A percentile compares a stretch with the other conserved stretches of the same genome.
phyloP scores from a whole-genome alignment of 2,797 vertebrate genomes.

The Epinephelus awoara region DNA sequence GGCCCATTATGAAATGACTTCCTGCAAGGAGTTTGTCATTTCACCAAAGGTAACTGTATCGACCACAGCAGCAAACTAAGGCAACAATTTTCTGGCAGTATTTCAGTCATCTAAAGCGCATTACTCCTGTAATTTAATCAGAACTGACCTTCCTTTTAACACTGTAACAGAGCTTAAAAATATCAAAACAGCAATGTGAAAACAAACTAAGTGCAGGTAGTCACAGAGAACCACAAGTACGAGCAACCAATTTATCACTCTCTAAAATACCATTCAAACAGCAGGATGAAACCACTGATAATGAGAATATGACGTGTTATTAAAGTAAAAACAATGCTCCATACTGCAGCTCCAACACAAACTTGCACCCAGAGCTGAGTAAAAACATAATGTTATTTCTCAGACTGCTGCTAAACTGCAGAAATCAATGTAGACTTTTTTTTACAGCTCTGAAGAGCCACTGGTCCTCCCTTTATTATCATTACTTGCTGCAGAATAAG shows the following conservation, averaged over 20 bases:
- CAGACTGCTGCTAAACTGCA: constrained; percentile 35
- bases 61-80: background rate
- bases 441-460: constrained; percentile 39
- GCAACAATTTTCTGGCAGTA: background rate
- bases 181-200: background rate
- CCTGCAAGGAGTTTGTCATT: background rate
- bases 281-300: constrained; percentile 4
- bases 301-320: constrained; percentile 1
- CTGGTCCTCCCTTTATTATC: constrained; percentile 44
- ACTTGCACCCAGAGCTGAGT: constrained; percentile 1
- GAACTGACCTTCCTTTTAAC: constrained; percentile 1
- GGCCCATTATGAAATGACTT: background rate
- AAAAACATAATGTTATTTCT: constrained; percentile 17
- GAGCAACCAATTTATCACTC: background rate
- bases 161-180: background rate
- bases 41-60: background rate
- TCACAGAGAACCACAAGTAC: background rate
- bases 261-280: background rate
- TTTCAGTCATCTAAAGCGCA: background rate
- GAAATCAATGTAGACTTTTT: constrained; percentile 42
- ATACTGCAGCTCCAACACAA: background rate
- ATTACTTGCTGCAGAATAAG: constrained; percentile 48
- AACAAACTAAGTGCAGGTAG: constrained; percentile 5
- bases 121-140: background rate
- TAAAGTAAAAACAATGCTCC: background rate